Evolutionary conservation across 2,113 vertebrate genomes (phyloP).

Genomic region (Typhlomys cinereus): DNA sequence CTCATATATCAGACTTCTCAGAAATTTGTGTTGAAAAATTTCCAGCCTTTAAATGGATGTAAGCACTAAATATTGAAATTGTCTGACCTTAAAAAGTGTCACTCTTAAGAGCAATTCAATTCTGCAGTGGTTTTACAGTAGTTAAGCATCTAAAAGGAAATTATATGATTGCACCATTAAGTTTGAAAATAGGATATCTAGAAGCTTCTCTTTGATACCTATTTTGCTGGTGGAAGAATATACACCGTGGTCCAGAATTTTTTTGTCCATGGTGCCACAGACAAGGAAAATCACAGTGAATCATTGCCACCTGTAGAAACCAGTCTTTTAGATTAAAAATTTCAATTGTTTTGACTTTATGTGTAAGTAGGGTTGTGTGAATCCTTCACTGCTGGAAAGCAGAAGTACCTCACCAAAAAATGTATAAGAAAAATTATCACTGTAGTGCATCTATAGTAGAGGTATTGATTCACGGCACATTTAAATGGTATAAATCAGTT

Average conservation of each 20-base stretch:
- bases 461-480: background rate
- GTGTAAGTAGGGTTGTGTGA: background rate
- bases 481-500: background rate
- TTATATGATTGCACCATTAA: background rate
- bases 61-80: constrained; percentile 33
- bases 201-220: background rate
- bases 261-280: background rate
- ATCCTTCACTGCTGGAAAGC: background rate
- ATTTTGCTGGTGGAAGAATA: background rate
- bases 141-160: background rate
- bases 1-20: background rate
- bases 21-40: constrained; percentile 21
- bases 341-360: background rate
- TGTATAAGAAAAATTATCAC: background rate
- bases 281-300: background rate
- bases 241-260: background rate
- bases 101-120: background rate
- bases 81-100: background rate
- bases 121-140: background rate
- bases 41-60: background rate
- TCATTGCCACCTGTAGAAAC: too few relatives aligned
- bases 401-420: background rate
- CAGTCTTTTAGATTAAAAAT: background rate
- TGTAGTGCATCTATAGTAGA: background rate
- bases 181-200: background rate